Percentiles rank a stretch among this genome's conserved stretches.
Conservation (phyloP, 2,888 invertebrate species). For the Pherbina coryleti region DNA sequence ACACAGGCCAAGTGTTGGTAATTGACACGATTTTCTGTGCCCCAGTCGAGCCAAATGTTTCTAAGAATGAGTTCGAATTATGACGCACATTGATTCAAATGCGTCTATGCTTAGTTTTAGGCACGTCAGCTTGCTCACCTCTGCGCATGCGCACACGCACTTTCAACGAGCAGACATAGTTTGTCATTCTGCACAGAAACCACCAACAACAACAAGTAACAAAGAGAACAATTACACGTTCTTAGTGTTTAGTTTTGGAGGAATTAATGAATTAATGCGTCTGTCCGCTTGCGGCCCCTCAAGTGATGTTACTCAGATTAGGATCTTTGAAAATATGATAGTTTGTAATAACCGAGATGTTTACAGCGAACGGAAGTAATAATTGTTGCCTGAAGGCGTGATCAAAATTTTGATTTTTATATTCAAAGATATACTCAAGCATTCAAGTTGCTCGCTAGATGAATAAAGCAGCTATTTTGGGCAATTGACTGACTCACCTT, state of each 20-base stretch:
- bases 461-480: neutral
- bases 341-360: neutral
- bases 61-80: neutral
- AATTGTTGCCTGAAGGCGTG: constrained; percentile 6
- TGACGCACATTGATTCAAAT: neutral
- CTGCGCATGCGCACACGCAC: constrained; percentile 2
- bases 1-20: neutral
- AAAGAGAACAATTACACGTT: constrained; percentile 26
- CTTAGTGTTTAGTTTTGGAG: constrained; percentile 9
- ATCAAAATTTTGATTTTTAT: neutral
- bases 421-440: no score
- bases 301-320: no score
- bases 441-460: neutral
- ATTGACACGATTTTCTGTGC: neutral
- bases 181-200: constrained; percentile 7
- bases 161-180: neutral
- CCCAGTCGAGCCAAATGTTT: neutral
- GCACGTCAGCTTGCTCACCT: neutral
- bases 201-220: neutral
- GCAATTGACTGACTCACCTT: neutral
- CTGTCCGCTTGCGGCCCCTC: neutral
- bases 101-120: neutral
- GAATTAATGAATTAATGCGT: constrained; percentile 18
- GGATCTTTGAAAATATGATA: neutral
- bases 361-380: constrained; percentile 19